These are phyloP conservation scores for Sus cebifrons DNA, from an alignment of 2,797 vertebrate species.

Conservation along the genomic window DNA sequence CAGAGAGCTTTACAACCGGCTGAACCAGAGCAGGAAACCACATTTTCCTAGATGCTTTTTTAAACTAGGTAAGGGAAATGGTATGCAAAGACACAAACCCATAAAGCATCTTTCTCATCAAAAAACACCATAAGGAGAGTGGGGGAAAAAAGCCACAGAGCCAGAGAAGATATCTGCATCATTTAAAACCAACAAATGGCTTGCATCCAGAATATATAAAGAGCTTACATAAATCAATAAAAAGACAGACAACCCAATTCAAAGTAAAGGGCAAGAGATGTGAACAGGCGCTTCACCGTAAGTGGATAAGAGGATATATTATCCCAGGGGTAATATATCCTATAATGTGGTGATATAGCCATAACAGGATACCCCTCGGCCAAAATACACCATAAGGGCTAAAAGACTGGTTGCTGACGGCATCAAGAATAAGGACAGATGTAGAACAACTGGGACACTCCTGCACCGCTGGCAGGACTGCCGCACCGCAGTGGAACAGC, in stretches of 20 bases:
- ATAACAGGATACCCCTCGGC: not conserved
- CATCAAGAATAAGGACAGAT: not conserved
- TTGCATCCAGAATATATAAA: not conserved
- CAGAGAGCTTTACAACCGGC: not conserved
- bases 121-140: conserved; percentile 13
- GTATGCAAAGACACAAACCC: conserved; percentile 43
- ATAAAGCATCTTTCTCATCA: not conserved
- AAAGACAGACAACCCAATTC: not conserved
- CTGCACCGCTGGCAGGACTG: too few species aligned
- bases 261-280: not conserved
- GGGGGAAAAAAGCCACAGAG: not conserved
- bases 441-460: rapidly evolving
- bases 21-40: not conserved
- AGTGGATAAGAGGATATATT: too few species aligned
- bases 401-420: not conserved
- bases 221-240: not conserved
- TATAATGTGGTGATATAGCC: too few species aligned
- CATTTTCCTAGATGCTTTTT: not conserved
- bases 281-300: not conserved
- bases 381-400: not conserved
- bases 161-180: not conserved
- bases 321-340: too few species aligned
- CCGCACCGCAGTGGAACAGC: rapidly evolving
- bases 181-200: conserved; percentile 37
- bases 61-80: not conserved